Evolutionary conservation across 2,888 invertebrate species (phyloP).

Genomic region (Melieria picta): DNA sequence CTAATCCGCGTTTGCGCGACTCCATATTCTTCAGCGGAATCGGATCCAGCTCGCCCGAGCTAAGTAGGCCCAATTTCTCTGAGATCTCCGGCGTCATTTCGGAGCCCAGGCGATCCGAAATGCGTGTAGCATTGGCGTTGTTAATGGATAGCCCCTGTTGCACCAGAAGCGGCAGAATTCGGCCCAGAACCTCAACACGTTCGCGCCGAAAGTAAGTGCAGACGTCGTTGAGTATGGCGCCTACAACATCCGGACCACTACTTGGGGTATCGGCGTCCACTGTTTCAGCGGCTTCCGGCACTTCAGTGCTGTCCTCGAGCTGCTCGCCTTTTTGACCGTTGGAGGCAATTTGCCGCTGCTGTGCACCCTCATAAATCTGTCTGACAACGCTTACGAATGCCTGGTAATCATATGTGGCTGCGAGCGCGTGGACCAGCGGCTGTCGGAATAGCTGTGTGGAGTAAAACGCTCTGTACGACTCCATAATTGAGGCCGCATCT

Average conservation of each 20-base stretch:
- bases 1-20: constrained; percentile 55
- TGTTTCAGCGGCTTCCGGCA: constrained; percentile 55
- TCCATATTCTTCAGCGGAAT: constrained; percentile 60
- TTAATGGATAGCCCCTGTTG: constrained; percentile 75
- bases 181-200: constrained; percentile 66
- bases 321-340: constrained; percentile 55
- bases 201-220: constrained; percentile 65
- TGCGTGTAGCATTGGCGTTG: constrained; percentile 70
- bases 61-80: constrained; percentile 72
- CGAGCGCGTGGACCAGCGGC: constrained; percentile 70
- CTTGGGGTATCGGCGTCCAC: constrained; percentile 38
- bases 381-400: constrained; percentile 73
- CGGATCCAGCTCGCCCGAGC: constrained; percentile 73
- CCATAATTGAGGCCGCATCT: constrained; percentile 74
- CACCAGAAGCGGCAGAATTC: constrained; percentile 70
- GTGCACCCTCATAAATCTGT: constrained; percentile 67
- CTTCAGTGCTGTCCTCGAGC: constrained; percentile 57
- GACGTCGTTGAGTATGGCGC: constrained; percentile 70
- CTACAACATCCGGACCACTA: constrained; percentile 65
- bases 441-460: constrained; percentile 69
- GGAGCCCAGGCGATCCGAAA: constrained; percentile 74
- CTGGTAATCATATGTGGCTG: constrained; percentile 71
- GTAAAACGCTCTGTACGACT: constrained; percentile 71
- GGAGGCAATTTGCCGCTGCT: constrained; percentile 47
- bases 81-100: constrained; percentile 74